Base-by-base conservation (phyloP, 2,888 invertebrate species). In the Mechanitis messenoides region DNA sequence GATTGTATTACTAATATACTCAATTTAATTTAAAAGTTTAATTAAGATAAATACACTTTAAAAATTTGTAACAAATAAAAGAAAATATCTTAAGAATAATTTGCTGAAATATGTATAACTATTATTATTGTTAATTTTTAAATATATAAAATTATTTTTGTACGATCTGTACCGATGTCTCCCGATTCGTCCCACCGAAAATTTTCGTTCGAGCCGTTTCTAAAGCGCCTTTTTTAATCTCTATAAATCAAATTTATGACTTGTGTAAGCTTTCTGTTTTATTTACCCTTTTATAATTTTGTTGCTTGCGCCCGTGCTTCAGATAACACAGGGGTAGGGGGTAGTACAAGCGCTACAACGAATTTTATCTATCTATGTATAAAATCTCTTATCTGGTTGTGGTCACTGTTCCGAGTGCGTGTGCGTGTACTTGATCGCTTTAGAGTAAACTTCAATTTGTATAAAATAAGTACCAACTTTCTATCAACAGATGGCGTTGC, bases 191-290 rank as follows among this genome's bases (percentile, higher is more conserved):
- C 87, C 87, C 85, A 85, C 86, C 87, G 85, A 88, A 87, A 87
- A 88, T 87, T 86, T 87, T 85, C 87, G 88, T 87, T 87, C 86
- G 86, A 88, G 87, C 88, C 84, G 84, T 85, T 86, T 86, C 87
- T 86, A 88, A 87, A 87, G 88, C 89, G 87, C 87, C 89, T 90
- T 90, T 90, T 90, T 90, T 90, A 90, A 90, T 90, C 90, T 90
- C 90, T 86, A 90, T 90, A 90, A 90, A 90, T 90, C 89, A 90
- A 88, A 89, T 90, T 89, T 90, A 90, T 90, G 90, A 90, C 86
- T 90, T 89, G 89, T 89, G 88, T 89, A 89, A 89, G 90, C 90
- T 89, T 87, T 87, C 87, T 89, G 89, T 89, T 89, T 88, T 90
- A 90, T 90, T 90, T 89, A 89, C 89, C 89, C 88, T 87, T 90